These are phyloP conservation scores for Plectropomus leopardus DNA, from an alignment of 2,113 vertebrate genomes.

Conservation along the genomic window DNA sequence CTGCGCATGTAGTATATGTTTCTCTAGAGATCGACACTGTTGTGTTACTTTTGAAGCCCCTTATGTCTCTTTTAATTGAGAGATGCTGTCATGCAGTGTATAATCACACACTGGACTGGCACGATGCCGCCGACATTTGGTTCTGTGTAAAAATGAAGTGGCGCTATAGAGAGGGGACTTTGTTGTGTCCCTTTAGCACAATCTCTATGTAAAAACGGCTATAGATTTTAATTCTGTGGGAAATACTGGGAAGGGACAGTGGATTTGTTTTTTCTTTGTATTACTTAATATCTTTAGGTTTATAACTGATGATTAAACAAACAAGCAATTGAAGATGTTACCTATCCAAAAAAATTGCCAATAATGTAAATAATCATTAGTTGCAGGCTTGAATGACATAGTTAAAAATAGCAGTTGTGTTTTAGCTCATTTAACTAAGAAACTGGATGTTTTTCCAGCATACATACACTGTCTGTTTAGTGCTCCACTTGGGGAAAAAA, in stretches of 20 bases:
- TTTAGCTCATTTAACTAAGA: neutral
- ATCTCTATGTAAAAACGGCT: too few relatives aligned
- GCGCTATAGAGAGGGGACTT: too few relatives aligned
- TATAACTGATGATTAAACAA: neutral
- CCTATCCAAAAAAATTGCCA: neutral
- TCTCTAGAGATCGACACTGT: too few relatives aligned
- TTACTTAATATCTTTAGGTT: neutral
- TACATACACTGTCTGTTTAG: slow-evolving; percentile 35
- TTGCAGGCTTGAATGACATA: neutral
- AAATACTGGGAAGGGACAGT: neutral
- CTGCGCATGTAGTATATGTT: too few relatives aligned
- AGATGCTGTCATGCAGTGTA: too few relatives aligned
- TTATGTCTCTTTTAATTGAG: too few relatives aligned
- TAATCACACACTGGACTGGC: too few relatives aligned
- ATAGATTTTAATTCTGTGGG: too few relatives aligned
- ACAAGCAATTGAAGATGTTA: neutral
- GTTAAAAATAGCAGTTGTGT: slow-evolving; percentile 4
- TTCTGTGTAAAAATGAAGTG: too few relatives aligned
- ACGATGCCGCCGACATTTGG: too few relatives aligned
- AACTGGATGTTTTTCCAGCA: slow-evolving; percentile 7
- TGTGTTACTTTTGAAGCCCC: too few relatives aligned
- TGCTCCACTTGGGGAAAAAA: slow-evolving; percentile 27
- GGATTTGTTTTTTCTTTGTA: neutral
- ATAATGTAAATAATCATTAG: neutral
- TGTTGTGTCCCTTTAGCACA: too few relatives aligned